Base-by-base conservation (phyloP, 1,140 invertebrate genomes). In the Caenorhabditis latens region DNA sequence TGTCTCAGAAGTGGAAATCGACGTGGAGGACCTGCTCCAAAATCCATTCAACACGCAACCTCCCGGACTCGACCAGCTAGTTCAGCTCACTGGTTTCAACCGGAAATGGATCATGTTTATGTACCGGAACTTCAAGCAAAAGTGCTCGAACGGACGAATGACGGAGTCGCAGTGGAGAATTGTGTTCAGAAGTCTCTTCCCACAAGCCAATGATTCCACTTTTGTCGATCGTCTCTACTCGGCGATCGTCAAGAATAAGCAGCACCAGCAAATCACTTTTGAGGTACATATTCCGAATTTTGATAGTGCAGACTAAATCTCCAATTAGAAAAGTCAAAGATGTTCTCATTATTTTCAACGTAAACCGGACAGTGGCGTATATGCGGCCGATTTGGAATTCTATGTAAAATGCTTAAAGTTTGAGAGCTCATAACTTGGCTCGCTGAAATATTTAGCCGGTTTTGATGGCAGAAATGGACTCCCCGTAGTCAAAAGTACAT, bases 11-110 rank as follows among this genome's bases (percentile, higher is more conserved):
- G 88, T 91, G 13, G 90, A 90, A 85, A 71, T 90, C 16, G 90
- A 90, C 58, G 63, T 90, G 13, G 90, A 90, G 67, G 90, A 90
- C 65, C 84, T 91, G 2, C 46, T 61, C 19, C 50, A 75, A 7
- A 91, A 90, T 61, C 90, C 90, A 9, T 90, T 90, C 71, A 91
- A 90, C 67, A 90, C 90, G 2, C 89, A 89, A 24, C 90, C 90
- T 14, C 90, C 90, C 6, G 91, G 90, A 6, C 86, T 90, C 2
- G 88, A 90, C 42, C 88, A 90, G 16, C 87, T 90, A 2, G 71
- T 89, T 63, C 84, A 85, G 32, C 57, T 90, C 4, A 90, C 90
- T 7, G 89, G 89, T 11, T 90, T 90, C 89, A 83, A 87, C 48
- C 63, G 88, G 48, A 83, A 89, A n/a, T 90, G 89, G 89, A 65